Base-by-base conservation (phyloP, 2,113 vertebrate species). In the Colistium nudipinnis region DNA sequence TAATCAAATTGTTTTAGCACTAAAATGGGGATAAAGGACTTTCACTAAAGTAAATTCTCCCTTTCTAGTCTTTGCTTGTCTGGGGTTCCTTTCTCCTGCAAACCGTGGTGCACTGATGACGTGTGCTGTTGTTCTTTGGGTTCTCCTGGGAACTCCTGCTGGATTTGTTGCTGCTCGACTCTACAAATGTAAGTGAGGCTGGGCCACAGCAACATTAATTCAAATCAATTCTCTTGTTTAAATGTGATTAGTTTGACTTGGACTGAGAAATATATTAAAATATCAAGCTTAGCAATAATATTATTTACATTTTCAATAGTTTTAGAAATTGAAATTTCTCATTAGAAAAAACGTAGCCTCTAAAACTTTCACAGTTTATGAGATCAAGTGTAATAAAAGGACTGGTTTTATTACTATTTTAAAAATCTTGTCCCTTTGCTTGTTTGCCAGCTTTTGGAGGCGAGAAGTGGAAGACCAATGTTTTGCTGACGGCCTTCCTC, bases 71-170 rank as follows among this genome's bases (percentile, higher is more conserved):
- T 98, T 97, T 73, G 96, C 96, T 39, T 97, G 96, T 83, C 91
- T 98, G 52, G 96, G 96, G 56, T 98, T 97, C 93, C 90, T 97
- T 84, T 98, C 96, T 19, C 96, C 96, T 52, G 96, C 96, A 1
- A 98, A 98, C 81, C 92, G 95, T 10, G 96, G 96, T 17, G 95
- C 96, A 3, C 82, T 97, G 57, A 97, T 98, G 96, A 98, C 96
- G 0, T 98, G 96, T 78, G 96, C 96, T 10, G 95, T 98, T 47
- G 96, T 98, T 64, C 61, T 98, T 33, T 98, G 96, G 96, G 96
- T 98, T 47, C 92, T 98, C 22, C 93, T 98, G 82, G 96, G 96
- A 83, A 96, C 96, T 38, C 96, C 96, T 56, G 96, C 96, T 0
- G 96, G 96, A 80, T 98, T 96, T 7, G 94, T 98, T 49, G 95